Conservation (phyloP, 2,113 vertebrate species). For the Fregata magnificens region DNA sequence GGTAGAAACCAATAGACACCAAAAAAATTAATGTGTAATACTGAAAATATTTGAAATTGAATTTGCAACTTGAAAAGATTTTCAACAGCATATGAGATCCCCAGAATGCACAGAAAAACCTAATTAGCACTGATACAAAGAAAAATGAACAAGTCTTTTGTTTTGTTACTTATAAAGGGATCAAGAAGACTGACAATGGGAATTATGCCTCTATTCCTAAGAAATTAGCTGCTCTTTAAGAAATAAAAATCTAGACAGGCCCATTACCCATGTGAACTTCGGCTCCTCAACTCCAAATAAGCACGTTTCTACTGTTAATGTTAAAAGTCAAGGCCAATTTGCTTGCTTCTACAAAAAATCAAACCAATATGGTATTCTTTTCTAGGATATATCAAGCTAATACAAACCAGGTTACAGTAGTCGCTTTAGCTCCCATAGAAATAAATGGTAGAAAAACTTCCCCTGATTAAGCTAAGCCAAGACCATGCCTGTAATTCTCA, state of each 20-base stretch:
- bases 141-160: not conserved
- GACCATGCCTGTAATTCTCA: not conserved
- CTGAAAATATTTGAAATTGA: not conserved
- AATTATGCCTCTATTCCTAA: not conserved
- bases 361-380: not conserved
- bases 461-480: not conserved
- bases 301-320: not conserved
- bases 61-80: not conserved
- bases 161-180: not conserved
- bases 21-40: not conserved
- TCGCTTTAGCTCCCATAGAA: not conserved
- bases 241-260: not conserved
- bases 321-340: not conserved
- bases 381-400: not conserved
- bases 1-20: not conserved
- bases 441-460: not conserved
- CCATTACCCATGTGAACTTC: not conserved
- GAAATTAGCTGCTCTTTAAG: not conserved
- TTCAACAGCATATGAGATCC: not conserved
- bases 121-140: not conserved
- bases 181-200: not conserved
- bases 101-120: not conserved
- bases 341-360: not conserved
- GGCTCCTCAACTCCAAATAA: not conserved
- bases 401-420: not conserved